Conservation (phyloP, 2,888 invertebrate genomes). For the Micoletzkya japonica region DNA sequence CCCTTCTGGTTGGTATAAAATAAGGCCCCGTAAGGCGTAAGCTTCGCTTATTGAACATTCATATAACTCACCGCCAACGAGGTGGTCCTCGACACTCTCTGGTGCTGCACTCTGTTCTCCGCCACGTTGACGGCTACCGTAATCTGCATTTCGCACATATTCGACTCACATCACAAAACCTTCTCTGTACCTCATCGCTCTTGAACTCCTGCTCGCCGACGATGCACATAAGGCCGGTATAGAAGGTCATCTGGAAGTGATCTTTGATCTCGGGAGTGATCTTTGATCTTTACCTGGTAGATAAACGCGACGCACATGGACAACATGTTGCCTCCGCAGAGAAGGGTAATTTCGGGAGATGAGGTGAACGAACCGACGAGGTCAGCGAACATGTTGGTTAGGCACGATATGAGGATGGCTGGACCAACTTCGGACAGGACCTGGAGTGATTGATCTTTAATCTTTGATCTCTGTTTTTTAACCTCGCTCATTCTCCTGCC, state of each 20-base stretch:
- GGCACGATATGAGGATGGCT: constrained; percentile 58
- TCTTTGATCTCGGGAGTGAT: background rate
- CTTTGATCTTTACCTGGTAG: constrained; percentile 44
- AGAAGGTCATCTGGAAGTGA: constrained; percentile 56
- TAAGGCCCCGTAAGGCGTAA: no score
- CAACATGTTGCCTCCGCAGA: constrained; percentile 58
- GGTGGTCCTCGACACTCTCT: constrained; percentile 24
- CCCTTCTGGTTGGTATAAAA: no score
- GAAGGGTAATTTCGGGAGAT: constrained; percentile 57
- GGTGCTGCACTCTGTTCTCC: constrained; percentile 15
- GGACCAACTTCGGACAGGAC: constrained; percentile 60
- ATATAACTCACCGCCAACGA: constrained; percentile 28
- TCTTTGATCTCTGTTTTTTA: background rate
- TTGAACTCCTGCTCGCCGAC: constrained; percentile 55
- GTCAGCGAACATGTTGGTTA: constrained; percentile 61
- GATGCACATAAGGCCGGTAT: constrained; percentile 52
- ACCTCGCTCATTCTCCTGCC: constrained; percentile 57
- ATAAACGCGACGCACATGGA: constrained; percentile 58
- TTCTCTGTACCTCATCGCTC: constrained; percentile 34
- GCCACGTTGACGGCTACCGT: constrained; percentile 5
- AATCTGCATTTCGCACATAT: background rate
- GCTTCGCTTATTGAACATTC: background rate
- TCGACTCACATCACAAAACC: background rate
- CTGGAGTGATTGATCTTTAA: constrained; percentile 30
- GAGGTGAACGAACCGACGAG: constrained; percentile 53